These are phyloP conservation scores for Tonatia bakeri DNA, from an alignment of 2,113 vertebrate species.

Conservation along the genomic window DNA sequence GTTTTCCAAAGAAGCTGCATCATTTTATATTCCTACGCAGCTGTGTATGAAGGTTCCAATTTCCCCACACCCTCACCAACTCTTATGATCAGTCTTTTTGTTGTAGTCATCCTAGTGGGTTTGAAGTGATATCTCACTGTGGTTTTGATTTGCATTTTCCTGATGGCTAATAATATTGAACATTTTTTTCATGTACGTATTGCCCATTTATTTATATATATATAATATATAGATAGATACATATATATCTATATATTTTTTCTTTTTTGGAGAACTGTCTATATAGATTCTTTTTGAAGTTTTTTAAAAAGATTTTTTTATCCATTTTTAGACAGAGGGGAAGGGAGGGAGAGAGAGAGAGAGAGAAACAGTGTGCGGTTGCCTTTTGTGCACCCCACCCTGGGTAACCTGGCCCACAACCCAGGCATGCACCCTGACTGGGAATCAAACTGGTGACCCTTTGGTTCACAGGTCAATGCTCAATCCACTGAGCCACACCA, in stretches of 20 bases:
- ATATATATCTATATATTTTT: too few species aligned
- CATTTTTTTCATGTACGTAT: background rate
- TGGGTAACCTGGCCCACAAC: too few species aligned
- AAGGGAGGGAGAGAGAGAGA: too few species aligned
- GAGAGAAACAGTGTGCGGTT: too few species aligned
- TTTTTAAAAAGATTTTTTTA: background rate
- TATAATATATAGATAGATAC: too few species aligned
- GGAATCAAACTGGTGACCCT: too few species aligned
- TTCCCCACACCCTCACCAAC: background rate
- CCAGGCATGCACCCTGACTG: too few species aligned
- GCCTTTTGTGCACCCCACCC: too few species aligned
- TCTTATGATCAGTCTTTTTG: background rate
- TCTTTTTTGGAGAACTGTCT: background rate
- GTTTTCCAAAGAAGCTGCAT: background rate
- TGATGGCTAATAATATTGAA: background rate
- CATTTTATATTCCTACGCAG: background rate
- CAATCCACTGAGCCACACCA: too few species aligned
- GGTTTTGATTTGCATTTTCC: background rate
- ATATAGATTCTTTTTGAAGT: background rate
- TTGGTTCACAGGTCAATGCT: too few species aligned
- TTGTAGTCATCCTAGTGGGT: background rate
- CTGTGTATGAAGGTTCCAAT: background rate
- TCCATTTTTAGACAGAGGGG: too few species aligned
- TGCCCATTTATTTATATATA: background rate
- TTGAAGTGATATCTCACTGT: background rate